phyloP scores from a whole-genome alignment of 2,888 invertebrate genomes.

The Latrodectus elegans region DNA sequence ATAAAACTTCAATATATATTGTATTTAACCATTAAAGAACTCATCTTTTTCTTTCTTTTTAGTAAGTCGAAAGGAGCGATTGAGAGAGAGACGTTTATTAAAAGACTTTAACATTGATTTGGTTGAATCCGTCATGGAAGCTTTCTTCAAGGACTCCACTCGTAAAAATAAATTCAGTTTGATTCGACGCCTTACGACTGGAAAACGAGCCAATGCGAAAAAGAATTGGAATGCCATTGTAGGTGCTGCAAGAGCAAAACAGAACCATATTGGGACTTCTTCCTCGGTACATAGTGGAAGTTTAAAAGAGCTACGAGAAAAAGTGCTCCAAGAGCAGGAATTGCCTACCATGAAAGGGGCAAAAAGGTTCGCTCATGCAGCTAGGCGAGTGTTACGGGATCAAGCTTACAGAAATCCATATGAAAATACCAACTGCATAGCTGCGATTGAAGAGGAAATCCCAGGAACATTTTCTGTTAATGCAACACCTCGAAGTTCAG shows the following conservation, averaged over 20 bases:
- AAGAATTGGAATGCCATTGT: conserved; percentile 68
- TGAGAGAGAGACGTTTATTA: conserved; percentile 91
- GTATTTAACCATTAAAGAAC: too few relatives aligned
- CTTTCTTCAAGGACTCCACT: conserved; percentile 41
- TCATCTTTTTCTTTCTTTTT: conserved; percentile 76
- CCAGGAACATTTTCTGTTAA: conserved; percentile 45
- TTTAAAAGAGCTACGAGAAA: conserved; percentile 54
- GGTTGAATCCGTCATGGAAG: conserved; percentile 80
- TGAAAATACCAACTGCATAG: conserved; percentile 18
- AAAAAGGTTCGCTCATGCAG: conserved; percentile 44
- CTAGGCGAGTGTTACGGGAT: conserved; percentile 33
- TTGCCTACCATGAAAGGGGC: conserved; percentile 10
- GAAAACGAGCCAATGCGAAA: conserved; percentile 52
- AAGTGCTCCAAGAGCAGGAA: conserved; percentile 59
- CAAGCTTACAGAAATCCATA: background rate
- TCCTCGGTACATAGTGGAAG: conserved; percentile 20
- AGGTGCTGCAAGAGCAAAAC: conserved; percentile 50
- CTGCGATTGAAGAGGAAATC: conserved; percentile 54
- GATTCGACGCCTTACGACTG: conserved; percentile 45
- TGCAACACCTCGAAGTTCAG: conserved; percentile 45
- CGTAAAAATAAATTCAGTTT: conserved; percentile 42
- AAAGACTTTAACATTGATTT: conserved; percentile 91
- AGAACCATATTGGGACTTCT: conserved; percentile 65
- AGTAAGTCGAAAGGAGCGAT: conserved; percentile 84
- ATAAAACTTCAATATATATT: too few relatives aligned